A percentile compares a stretch with the other conserved stretches of the same genome.
Conservation (phyloP, 2,888 invertebrate species). For the Idaea straminata region DNA sequence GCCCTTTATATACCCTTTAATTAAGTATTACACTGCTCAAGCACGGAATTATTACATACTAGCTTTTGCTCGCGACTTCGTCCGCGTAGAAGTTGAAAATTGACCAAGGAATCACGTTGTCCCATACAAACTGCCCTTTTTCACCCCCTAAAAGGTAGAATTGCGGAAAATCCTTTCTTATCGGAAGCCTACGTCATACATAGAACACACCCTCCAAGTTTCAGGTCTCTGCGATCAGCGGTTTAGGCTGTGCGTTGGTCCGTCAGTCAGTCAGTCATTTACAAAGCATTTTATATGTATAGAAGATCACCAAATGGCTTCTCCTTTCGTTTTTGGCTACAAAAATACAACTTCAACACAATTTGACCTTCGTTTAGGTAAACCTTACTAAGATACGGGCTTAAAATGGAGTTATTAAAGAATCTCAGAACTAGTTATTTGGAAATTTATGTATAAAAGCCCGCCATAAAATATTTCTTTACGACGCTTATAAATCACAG, state of each 20-base stretch:
- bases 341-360: neutral
- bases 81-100: too few species aligned
- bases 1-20: slow-evolving; percentile 53
- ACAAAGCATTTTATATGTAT: too few species aligned
- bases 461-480: slow-evolving; percentile 36
- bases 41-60: neutral
- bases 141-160: too few species aligned
- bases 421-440: slow-evolving; percentile 20
- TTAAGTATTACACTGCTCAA: slow-evolving; percentile 23
- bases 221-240: too few species aligned
- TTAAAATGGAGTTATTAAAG: slow-evolving; percentile 16
- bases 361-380: slow-evolving; percentile 5
- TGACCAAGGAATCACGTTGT: too few species aligned
- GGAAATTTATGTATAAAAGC: slow-evolving; percentile 26
- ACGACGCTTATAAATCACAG: slow-evolving; percentile 46
- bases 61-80: too few species aligned
- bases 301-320: neutral
- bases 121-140: too few species aligned
- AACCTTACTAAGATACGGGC: neutral
- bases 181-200: too few species aligned
- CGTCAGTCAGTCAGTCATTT: too few species aligned
- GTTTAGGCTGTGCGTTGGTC: too few species aligned
- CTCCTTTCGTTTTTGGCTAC: neutral
- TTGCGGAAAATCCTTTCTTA: too few species aligned
- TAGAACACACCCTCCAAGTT: too few species aligned